A percentile compares a stretch with the other conserved stretches of the same genome.
phyloP scores from a whole-genome alignment of 2,888 invertebrate species.

The Dolichomitus sp. region DNA sequence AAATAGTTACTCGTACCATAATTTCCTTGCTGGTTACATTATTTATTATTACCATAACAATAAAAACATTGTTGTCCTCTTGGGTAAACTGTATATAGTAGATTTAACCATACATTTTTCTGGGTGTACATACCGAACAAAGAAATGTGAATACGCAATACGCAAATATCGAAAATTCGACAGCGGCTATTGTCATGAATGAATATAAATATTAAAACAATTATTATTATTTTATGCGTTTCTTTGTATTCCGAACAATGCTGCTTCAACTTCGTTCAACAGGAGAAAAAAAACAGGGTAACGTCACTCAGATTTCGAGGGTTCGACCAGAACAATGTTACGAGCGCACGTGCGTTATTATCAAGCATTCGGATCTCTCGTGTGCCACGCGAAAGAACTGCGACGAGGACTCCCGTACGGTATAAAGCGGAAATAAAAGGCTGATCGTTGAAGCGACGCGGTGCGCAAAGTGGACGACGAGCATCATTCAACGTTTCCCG shows the following conservation, averaged over 20 bases:
- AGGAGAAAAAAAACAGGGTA: background rate
- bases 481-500: slow-evolving; percentile 6
- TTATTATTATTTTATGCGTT: background rate
- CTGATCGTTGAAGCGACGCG: background rate
- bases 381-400: background rate
- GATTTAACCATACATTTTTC: too few species aligned
- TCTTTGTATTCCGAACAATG: background rate
- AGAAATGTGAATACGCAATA: too few species aligned
- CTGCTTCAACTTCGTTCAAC: background rate
- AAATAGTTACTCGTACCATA: too few species aligned
- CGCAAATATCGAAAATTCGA: background rate
- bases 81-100: too few species aligned
- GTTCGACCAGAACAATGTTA: background rate
- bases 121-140: too few species aligned
- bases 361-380: background rate
- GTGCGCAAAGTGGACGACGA: slow-evolving; percentile 14
- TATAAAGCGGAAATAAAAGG: background rate
- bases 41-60: too few species aligned
- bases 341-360: background rate
- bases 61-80: too few species aligned
- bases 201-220: background rate
- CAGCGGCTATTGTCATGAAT: background rate
- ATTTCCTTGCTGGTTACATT: too few species aligned
- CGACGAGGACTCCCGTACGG: background rate
- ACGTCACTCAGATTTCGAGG: background rate